These are phyloP conservation scores for Chondrosia reniformis DNA, from an alignment of 37 sponge, comb jelly and placozoan species.

Conservation along the genomic window DNA sequence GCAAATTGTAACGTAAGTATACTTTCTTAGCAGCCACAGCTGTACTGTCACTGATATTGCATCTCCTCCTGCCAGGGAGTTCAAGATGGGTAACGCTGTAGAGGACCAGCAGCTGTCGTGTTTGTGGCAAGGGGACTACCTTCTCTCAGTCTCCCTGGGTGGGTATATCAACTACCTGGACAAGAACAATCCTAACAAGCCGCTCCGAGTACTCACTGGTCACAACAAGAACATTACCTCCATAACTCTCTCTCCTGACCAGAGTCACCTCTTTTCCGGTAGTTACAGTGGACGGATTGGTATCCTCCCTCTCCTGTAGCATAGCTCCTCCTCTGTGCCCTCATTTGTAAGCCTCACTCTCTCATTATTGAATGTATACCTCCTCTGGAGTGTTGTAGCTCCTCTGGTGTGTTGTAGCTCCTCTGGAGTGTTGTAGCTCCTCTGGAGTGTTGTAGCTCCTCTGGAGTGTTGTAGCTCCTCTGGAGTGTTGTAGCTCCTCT, in stretches of 20 bases:
- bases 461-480: no score
- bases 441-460: no score
- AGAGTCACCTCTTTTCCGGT: conserved; percentile 62
- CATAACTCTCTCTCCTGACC: conserved; percentile 36
- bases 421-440: no score
- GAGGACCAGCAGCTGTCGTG: conserved; percentile 93
- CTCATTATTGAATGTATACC: no score
- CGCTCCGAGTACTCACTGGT: conserved; percentile 80
- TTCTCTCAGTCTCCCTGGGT: conserved; percentile 86
- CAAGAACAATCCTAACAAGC: conserved; percentile 77
- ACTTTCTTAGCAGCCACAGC: neutral
- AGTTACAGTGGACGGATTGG: conserved; percentile 75
- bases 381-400: no score
- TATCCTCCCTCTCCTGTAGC: conserved; percentile 51
- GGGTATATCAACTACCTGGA: conserved; percentile 96
- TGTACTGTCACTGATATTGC: neutral
- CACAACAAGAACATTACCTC: conserved; percentile 84
- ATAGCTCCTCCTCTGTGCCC: no score
- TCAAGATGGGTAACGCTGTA: conserved; percentile 81
- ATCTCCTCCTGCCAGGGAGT: conserved; percentile 40
- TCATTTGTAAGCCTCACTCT: no score
- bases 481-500: no score
- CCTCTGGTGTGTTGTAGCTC: no score
- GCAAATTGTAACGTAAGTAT: conserved; percentile 69
- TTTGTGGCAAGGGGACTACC: conserved; percentile 90